phyloP scores from a whole-genome alignment of 1,140 invertebrate genomes.

The Leptestheria dahalacensis region DNA sequence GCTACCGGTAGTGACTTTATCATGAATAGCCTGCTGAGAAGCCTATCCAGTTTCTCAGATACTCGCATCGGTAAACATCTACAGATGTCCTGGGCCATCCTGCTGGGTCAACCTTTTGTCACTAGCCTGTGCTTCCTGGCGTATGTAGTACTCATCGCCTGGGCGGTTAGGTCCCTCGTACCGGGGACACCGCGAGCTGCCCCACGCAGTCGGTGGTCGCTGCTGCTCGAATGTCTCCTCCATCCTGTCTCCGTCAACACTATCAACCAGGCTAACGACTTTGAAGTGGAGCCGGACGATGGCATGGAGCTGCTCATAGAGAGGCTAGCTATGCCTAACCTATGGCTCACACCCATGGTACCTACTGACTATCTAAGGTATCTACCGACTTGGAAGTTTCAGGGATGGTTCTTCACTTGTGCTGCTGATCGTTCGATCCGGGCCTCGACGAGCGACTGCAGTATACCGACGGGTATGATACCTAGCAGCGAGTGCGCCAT shows the following conservation, averaged over 20 bases:
- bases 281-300: constrained; percentile 23
- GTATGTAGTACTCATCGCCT: neutral
- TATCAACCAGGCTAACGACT: neutral
- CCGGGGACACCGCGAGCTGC: no score
- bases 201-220: no score
- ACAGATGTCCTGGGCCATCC: neutral
- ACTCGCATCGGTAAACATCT: neutral
- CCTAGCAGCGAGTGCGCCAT: constrained; percentile 34
- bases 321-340: constrained; percentile 31
- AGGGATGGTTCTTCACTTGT: constrained; percentile 18
- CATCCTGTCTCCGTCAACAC: neutral
- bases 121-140: neutral
- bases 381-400: constrained; percentile 35
- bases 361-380: constrained; percentile 34
- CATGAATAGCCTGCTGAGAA: neutral
- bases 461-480: constrained; percentile 22
- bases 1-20: neutral
- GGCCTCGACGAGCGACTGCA: neutral
- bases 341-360: constrained; percentile 33
- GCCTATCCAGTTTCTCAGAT: no score
- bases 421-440: neutral
- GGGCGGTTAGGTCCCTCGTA: neutral
- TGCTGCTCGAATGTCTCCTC: neutral
- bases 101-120: neutral
- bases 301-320: constrained; percentile 31